phyloP scores from a whole-genome alignment of 2,888 invertebrate species.

The Drosophila kambysellisi region DNA sequence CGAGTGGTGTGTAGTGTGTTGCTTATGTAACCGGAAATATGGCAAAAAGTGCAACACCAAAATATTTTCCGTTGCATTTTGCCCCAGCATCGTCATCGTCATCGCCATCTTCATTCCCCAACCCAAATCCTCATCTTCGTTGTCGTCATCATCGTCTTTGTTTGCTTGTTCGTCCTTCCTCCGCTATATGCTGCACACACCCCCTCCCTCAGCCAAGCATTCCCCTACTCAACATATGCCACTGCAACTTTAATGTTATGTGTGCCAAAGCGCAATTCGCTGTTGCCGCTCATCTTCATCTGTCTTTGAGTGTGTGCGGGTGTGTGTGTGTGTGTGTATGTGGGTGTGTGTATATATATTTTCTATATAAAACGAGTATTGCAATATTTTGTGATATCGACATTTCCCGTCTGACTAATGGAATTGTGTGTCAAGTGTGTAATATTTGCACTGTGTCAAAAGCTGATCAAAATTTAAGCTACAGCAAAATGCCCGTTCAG shows the following conservation, averaged over 20 bases:
- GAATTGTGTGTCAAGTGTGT: constrained; percentile 81
- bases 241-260: constrained; percentile 79
- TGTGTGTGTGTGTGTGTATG: background rate
- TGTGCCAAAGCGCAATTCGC: constrained; percentile 63
- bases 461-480: constrained; percentile 81
- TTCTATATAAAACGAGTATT: constrained; percentile 7
- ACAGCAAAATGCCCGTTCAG: constrained; percentile 62
- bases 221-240: background rate
- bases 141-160: constrained; percentile 2
- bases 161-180: constrained; percentile 1
- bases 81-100: constrained; percentile 21
- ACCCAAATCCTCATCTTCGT: constrained; percentile 12
- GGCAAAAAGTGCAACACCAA: constrained; percentile 80
- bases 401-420: constrained; percentile 75
- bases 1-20: constrained; percentile 47
- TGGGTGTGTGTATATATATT: background rate
- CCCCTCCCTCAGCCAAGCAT: background rate
- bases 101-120: background rate
- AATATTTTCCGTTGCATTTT: constrained; percentile 78
- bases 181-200: constrained; percentile 29
- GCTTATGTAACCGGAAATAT: constrained; percentile 81
- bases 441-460: constrained; percentile 81
- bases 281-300: constrained; percentile 32
- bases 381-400: constrained; percentile 73
- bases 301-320: background rate